Evolutionary conservation across 2,888 invertebrate genomes (phyloP).

Genomic region (Nebria salina): DNA sequence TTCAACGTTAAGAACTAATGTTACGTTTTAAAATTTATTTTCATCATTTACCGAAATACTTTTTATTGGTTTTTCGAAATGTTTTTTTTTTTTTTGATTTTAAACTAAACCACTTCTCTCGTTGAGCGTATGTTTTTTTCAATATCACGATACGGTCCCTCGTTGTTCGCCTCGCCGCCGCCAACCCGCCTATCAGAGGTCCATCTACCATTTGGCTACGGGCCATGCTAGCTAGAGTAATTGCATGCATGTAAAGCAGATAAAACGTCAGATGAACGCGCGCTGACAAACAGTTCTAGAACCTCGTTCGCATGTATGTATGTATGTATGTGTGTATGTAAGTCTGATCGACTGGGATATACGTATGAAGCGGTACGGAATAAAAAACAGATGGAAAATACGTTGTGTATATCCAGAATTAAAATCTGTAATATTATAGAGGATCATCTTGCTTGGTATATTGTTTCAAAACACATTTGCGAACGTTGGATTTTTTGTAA

Average conservation of each 20-base stretch:
- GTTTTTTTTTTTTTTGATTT: not conserved
- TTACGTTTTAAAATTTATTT: too few species aligned
- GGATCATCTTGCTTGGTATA: not conserved
- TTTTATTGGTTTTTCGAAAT: not conserved
- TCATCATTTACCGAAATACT: not conserved
- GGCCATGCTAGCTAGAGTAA: slow-evolving; percentile 59
- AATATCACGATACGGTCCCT: not conserved
- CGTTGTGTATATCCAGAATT: not conserved
- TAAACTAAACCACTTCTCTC: too few species aligned
- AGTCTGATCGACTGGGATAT: not conserved
- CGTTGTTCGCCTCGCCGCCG: not conserved
- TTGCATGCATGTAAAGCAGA: slow-evolving; percentile 59
- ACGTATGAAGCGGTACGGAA: not conserved
- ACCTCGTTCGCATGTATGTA: not conserved
- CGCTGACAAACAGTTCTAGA: not conserved
- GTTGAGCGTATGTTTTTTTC: not conserved
- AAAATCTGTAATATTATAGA: not conserved
- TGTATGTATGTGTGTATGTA: slow-evolving; percentile 13
- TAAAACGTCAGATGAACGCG: slow-evolving; percentile 48
- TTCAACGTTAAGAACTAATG: too few species aligned
- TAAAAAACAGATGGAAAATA: not conserved
- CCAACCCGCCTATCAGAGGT: slow-evolving; percentile 6
- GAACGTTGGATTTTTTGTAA: not conserved
- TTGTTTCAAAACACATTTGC: not conserved
- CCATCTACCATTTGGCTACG: slow-evolving; percentile 50